Evolutionary conservation across 2,888 invertebrate species (phyloP), one percentile per base, ranked within the genome.

Genomic region (Cephalotes varians): DNA sequence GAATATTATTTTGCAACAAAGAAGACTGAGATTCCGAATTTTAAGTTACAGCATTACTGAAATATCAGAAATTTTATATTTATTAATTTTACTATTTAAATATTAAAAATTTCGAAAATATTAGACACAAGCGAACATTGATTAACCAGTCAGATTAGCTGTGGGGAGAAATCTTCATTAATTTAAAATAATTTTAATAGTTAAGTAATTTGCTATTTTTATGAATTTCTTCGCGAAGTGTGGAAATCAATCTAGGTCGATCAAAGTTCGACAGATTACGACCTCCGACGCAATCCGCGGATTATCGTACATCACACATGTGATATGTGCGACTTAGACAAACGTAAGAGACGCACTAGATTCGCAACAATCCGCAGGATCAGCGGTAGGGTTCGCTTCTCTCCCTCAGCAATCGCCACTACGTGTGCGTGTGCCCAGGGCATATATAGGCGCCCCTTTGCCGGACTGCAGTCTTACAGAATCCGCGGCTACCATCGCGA

Each of bases 401-500:
- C 65, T 69, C 54, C 73, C 69, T 15, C 51, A 21, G 76, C 31
- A 9, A 21, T 6, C 49, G 62, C 64, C 15, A 15, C 15, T 76
- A 47, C 28, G 56, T 79, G 40, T 81, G 81, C 18, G 44, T 54
- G 62, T 76, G 47, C 73, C 69, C 81, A 83, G 71, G 81, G 85
- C 89, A 83, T 89, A 88, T 89, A 87, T 89, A 90, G 86, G 83
- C 83, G 81, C 85, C 72, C 79, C 65, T 85, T 87, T 85, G 56
- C 76, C 54, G 74, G 67, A 47, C 37, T 58, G 65, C 85, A 64
- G 85, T 84, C 90, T 92, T 92, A 93, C 91, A 93, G 91, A 91
- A 91, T 92, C 90, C 90, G 89, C 84, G 91, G 85, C 91, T 86
- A 76, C 76, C 89, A 87, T 60, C 87, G 90, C 67, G 91, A 88